phyloP scores from a whole-genome alignment of 2,888 invertebrate species.

The Xestia c-nigrum region DNA sequence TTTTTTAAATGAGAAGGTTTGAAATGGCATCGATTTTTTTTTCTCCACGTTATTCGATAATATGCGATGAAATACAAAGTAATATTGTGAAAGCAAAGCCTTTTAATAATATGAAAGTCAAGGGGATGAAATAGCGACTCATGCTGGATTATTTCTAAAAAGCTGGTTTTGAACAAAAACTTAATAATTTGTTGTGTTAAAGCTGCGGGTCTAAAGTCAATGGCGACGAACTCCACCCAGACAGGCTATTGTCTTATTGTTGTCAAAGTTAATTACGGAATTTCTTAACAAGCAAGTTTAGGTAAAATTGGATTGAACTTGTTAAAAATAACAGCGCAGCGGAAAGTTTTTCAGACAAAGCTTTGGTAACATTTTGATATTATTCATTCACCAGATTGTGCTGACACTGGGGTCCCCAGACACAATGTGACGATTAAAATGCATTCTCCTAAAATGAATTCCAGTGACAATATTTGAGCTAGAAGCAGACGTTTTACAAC shows the following conservation, averaged over 20 bases:
- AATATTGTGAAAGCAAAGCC: neutral
- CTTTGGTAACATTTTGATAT: slow-evolving; percentile 18
- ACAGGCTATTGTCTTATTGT: slow-evolving; percentile 53
- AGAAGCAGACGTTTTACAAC: neutral
- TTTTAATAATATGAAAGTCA: slow-evolving; percentile 3
- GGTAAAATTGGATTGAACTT: slow-evolving; percentile 37
- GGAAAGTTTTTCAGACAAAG: slow-evolving; percentile 30
- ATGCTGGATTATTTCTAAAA: slow-evolving; percentile 26
- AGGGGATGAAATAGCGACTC: slow-evolving; percentile 1
- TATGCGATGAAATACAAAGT: neutral
- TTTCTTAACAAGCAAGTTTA: slow-evolving; percentile 48
- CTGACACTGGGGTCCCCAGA: slow-evolving; percentile 5
- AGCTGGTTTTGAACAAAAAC: slow-evolving; percentile 36
- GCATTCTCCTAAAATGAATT: slow-evolving; percentile 40
- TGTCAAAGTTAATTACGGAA: slow-evolving; percentile 65
- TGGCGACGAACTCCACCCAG: slow-evolving; percentile 28
- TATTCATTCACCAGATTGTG: slow-evolving; percentile 24
- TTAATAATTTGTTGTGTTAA: slow-evolving; percentile 52
- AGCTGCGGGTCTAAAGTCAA: slow-evolving; percentile 39
- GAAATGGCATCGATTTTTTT: neutral
- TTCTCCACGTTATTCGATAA: neutral
- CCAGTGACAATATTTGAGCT: slow-evolving; percentile 15
- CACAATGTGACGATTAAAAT: slow-evolving; percentile 49
- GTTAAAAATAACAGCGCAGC: slow-evolving; percentile 22
- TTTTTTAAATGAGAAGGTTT: neutral